These are phyloP conservation scores for Pogonomyrmex californicus DNA, from an alignment of 1,140 invertebrate genomes.

Conservation along the genomic window DNA sequence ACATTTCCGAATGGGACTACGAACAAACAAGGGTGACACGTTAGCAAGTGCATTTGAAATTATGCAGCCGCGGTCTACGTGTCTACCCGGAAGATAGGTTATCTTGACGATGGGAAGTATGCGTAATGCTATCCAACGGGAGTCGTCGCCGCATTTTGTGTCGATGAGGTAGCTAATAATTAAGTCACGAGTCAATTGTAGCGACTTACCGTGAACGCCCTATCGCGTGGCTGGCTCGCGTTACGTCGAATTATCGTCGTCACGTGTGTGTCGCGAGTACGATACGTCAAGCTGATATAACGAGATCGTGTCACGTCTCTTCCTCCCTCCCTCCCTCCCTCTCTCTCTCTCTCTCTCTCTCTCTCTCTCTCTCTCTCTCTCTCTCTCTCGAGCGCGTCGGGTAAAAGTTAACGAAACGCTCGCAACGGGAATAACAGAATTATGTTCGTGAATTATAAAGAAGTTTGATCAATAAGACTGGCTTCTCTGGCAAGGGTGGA, in stretches of 20 bases:
- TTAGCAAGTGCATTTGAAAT: background rate
- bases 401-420: background rate
- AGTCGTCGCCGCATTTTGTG: background rate
- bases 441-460: background rate
- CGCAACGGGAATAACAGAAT: background rate
- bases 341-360: too few species aligned
- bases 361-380: too few species aligned
- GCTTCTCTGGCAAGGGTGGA: background rate
- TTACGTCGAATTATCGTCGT: constrained; percentile 39
- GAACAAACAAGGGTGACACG: background rate
- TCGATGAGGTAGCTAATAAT: constrained; percentile 35
- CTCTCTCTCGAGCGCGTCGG: background rate
- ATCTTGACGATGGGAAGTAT: background rate
- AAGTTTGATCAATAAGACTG: constrained; percentile 43
- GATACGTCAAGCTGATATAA: constrained; percentile 31
- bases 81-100: background rate
- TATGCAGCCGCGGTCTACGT: background rate
- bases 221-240: background rate
- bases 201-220: background rate
- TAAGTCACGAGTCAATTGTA: constrained; percentile 32
- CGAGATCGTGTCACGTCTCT: constrained; percentile 19
- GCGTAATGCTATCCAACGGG: background rate
- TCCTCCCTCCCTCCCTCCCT: too few species aligned
- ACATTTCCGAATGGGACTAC: background rate
- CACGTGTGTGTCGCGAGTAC: background rate